A percentile compares a stretch with the other conserved stretches of the same genome.
Evolutionary conservation across 2,113 vertebrate species (phyloP).

Genomic region (Antechinus flavipes): DNA sequence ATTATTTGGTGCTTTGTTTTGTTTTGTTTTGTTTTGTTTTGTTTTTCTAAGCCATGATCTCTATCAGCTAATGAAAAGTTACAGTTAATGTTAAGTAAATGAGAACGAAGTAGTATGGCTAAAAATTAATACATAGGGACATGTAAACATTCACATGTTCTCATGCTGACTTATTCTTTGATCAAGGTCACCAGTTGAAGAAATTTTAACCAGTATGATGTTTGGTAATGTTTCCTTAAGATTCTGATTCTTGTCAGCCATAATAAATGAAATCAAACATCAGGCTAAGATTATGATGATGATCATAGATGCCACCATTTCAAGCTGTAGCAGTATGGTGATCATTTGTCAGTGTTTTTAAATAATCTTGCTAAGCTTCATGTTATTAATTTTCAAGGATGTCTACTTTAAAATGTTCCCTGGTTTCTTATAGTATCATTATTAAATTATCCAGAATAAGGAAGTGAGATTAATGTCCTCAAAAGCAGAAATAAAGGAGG

Average conservation of each 20-base stretch:
- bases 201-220: not conserved
- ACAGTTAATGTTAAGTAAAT: not conserved
- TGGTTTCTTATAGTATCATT: not conserved
- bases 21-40: not conserved
- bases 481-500: not conserved
- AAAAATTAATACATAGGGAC: not conserved
- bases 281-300: not conserved
- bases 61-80: not conserved
- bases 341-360: not conserved
- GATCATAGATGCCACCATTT: not conserved
- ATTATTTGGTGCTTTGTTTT: not conserved
- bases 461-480: not conserved
- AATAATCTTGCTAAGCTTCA: not conserved
- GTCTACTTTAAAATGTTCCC: not conserved
- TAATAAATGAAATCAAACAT: not conserved
- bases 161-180: not conserved
- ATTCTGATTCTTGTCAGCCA: not conserved
- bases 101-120: not conserved
- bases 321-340: not conserved
- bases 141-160: not conserved
- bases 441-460: not conserved
- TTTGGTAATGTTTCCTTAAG: not conserved
- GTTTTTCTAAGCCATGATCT: not conserved
- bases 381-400: not conserved
- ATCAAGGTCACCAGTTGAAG: not conserved